Evolutionary conservation across 1,140 invertebrate species (phyloP), one percentile per base, ranked within the genome.

Genomic region (Fopius arisanus): DNA sequence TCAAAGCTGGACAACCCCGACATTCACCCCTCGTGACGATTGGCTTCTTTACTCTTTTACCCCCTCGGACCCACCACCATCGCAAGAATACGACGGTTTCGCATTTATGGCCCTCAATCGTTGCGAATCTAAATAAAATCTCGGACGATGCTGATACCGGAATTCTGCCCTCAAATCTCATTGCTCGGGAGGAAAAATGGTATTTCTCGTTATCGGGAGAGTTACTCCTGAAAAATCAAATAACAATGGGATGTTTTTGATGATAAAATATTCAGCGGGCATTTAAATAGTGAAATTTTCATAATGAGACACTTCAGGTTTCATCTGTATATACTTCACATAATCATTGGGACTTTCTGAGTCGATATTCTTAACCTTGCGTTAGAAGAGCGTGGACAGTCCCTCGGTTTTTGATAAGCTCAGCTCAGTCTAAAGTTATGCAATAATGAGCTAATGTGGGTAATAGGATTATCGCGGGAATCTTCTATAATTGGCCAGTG

Each of bases 121-220:
- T 40, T 59, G 21, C 51, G 77, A 82, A 87, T 87, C 87, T 87
- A 87, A 88, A 88, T 87, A 88, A 87, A 88, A 88, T 87, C 85
- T 87, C 78, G 69, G 75, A 23, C 70, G 33, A 54, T 29, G 63
- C 75, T 72, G 82, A 84, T 83, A 84, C 84, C 7, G 31, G 23
- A 59, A 59, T 59, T 28, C 23, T 28, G 2, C 14, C 23, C 23
- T 59, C 54, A 59, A 59, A 59, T 59, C 23, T 28, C 6, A 59
- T 28, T 21, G 2, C 54, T 59, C 54, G 14, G 19, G 3, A 26
- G 48, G 26, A 19, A 59, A 59, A 59, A 26, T 26, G 1, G 26
- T 59, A 59, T 59, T 59, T 21, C 4, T 59, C 14, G 16, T 37
- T 37, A 48, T 19, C 2, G 3, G 43, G 43, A 48, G n/a, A n/a